phyloP scores from a whole-genome alignment of 2,113 vertebrate species.

The Choloepus hoffmanni region DNA sequence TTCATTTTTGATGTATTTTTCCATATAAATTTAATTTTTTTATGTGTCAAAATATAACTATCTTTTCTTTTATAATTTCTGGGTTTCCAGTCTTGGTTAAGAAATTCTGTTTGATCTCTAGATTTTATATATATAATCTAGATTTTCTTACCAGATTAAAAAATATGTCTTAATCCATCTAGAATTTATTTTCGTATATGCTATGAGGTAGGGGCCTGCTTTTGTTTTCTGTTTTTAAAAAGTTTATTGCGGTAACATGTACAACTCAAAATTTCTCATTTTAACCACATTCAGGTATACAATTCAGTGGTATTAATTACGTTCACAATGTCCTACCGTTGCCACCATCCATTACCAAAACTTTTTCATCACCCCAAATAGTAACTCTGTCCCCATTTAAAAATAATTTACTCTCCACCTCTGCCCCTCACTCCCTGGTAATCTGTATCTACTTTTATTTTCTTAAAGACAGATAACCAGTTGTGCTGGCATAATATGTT shows the following conservation, averaged over 20 bases:
- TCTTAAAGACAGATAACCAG: conserved; percentile 37
- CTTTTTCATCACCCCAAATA: no score
- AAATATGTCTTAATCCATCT: background rate
- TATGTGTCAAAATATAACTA: conserved; percentile 2
- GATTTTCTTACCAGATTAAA: background rate
- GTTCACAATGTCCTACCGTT: no score
- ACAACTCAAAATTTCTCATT: no score
- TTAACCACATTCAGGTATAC: no score
- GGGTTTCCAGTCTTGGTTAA: conserved; percentile 35
- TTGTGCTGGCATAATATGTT: conserved; percentile 16
- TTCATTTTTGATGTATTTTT: conserved; percentile 47
- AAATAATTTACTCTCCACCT: no score
- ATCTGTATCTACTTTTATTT: background rate
- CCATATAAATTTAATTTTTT: background rate
- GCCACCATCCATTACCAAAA: no score
- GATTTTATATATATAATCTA: background rate
- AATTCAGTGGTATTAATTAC: no score
- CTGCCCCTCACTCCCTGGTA: no score
- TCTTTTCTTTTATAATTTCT: conserved; percentile 1
- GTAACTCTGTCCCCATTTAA: no score
- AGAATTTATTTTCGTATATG: background rate
- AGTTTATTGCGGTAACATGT: no score
- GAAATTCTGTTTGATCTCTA: background rate
- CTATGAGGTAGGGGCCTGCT: background rate
- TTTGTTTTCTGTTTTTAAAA: no score